These are phyloP conservation scores for Alloplasta piceator DNA, from an alignment of 2,888 invertebrate species.

Conservation along the genomic window DNA sequence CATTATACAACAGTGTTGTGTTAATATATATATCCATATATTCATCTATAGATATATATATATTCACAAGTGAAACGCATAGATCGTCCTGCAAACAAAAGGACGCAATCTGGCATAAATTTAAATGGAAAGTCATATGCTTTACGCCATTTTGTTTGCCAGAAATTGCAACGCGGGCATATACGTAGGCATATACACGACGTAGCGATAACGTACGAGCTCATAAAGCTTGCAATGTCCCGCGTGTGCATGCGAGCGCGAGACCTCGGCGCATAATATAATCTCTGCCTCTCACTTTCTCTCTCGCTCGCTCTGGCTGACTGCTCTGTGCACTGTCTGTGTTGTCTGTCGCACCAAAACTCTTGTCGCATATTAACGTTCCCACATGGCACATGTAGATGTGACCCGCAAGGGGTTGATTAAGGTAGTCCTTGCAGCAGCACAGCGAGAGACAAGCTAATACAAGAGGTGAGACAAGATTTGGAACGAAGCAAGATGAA, in stretches of 20 bases:
- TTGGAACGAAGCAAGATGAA: no score
- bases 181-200: slow-evolving; percentile 52
- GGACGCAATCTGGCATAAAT: no score
- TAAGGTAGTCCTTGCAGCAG: no score
- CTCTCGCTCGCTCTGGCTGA: not conserved
- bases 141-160: not conserved
- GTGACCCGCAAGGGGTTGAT: no score
- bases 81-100: no score
- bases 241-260: slow-evolving; percentile 37
- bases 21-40: slow-evolving; percentile 33
- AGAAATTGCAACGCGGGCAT: slow-evolving; percentile 3
- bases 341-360: not conserved
- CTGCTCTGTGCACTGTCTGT: not conserved
- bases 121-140: no score
- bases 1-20: slow-evolving; percentile 35
- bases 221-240: slow-evolving; percentile 76
- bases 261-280: slow-evolving; percentile 69
- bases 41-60: slow-evolving; percentile 56
- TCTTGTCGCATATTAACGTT: slow-evolving; percentile 18
- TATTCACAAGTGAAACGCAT: slow-evolving; percentile 25
- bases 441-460: no score
- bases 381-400: not conserved
- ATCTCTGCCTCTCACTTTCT: slow-evolving; percentile 64
- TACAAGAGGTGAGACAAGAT: no score
- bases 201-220: slow-evolving; percentile 74